Base-by-base conservation (phyloP, 2,888 invertebrate genomes). In the Disparrhopalites patrizii region DNA sequence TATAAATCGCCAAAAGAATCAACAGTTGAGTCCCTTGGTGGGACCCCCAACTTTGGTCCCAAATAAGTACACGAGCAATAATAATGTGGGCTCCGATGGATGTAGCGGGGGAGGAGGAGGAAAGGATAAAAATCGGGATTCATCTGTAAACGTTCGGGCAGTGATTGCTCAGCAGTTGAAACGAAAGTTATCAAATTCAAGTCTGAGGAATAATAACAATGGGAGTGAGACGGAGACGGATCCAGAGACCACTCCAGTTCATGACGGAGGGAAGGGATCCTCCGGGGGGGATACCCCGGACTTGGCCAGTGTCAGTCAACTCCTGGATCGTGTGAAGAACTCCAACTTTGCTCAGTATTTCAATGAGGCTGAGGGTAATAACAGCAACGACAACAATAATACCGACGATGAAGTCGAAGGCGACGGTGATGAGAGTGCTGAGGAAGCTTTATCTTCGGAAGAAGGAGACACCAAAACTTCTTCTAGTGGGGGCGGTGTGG, bases 141-240 rank as follows among this genome's bases (percentile, higher is more conserved):
- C 86, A 86, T 71, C 85, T 87, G 0, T 90, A 89, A 36, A 36
- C 54, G 47, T 70, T 18, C 43, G 71, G 54, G 68, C 68, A 7
- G 73, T 91, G 0, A 85, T 91, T 54, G 87, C 90, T 18, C 89
- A 90, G 73, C 90, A 91, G 75, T 80, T 91, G 2, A 88, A 89
- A 66, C 65, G 75, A 68, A 71, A 77, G 70, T 64, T 77, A 67
- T 68, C 77, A 71, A 62, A 76, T 50, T 57, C 70, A 27, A 66
- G 61, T 57, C 58, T 70, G 8, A 68, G 68, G 3, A 66, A 64
- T 54, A 62, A 57, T 43, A 60, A 57, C 38, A 60, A 62, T 50
- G 67, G 65, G 27, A 66, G 63, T 52, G 69, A 69, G 52, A 68
- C 65, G 25, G 70, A 70, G 56, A 66, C 66, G 3, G 70, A 70